phyloP scores from a whole-genome alignment of 1,140 invertebrate species.

The Zaprionus taronus region DNA sequence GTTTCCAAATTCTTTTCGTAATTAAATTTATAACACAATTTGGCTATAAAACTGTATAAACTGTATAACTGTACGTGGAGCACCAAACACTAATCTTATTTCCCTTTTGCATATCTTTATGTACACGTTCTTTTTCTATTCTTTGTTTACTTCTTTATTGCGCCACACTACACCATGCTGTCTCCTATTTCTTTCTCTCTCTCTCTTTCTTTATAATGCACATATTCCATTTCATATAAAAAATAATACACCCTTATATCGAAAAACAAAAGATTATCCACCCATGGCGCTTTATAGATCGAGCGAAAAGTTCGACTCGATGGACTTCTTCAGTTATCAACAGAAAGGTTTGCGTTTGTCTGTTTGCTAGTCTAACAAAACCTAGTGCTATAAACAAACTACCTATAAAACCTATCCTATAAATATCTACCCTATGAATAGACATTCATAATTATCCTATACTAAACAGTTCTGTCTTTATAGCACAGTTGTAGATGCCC shows the following conservation, averaged over 20 bases:
- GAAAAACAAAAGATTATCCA: slow-evolving; percentile 75
- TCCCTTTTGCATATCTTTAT: not conserved
- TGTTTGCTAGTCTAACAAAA: slow-evolving; percentile 19
- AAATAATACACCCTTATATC: slow-evolving; percentile 4
- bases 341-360: slow-evolving; percentile 80
- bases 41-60: slow-evolving; percentile 8
- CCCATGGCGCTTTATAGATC: slow-evolving; percentile 87
- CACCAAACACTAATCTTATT: slow-evolving; percentile 29
- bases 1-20: slow-evolving; percentile 34
- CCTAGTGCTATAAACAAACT: not conserved
- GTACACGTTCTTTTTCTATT: not conserved
- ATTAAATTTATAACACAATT: slow-evolving; percentile 46
- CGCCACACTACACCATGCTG: slow-evolving; percentile 22
- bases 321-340: slow-evolving; percentile 85
- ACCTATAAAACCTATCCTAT: slow-evolving; percentile 9
- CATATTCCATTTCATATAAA: not conserved
- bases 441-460: slow-evolving; percentile 5
- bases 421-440: not conserved
- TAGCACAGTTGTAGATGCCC: not conserved
- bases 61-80: not conserved
- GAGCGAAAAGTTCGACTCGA: slow-evolving; percentile 87
- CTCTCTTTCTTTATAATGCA: not conserved
- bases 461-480: slow-evolving; percentile 13
- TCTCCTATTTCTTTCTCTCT: not conserved
- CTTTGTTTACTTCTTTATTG: slow-evolving; percentile 4